Conservation (phyloP, 2,888 invertebrate species). For the Papilio protenor region DNA sequence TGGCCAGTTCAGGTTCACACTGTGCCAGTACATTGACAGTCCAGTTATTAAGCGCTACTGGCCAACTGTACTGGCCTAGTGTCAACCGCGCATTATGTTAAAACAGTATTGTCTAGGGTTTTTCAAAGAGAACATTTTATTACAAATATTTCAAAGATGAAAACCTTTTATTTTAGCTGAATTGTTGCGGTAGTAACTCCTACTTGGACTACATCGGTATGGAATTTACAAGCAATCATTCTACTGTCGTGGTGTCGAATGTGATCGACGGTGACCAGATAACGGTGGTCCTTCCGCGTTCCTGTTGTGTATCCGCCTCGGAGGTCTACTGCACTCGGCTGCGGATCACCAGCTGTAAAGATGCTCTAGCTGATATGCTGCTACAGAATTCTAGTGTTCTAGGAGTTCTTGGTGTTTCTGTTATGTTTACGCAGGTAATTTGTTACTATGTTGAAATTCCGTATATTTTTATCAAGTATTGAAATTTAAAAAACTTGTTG, state of each 20-base stretch:
- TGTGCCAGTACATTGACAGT: no score
- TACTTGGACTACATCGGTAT: slow-evolving; percentile 67
- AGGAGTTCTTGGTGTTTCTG: slow-evolving; percentile 76
- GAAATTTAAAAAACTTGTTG: no score
- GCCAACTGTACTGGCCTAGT: no score
- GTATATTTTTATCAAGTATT: no score
- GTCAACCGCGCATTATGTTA: no score
- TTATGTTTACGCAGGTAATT: slow-evolving; percentile 77
- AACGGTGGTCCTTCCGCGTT: slow-evolving; percentile 60
- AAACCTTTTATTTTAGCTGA: slow-evolving; percentile 59
- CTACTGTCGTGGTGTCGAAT: slow-evolving; percentile 59
- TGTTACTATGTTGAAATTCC: neutral
- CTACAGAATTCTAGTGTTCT: slow-evolving; percentile 72
- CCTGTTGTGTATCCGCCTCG: slow-evolving; percentile 61
- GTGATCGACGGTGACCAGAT: slow-evolving; percentile 54
- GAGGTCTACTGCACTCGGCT: slow-evolving; percentile 59
- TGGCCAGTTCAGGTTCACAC: no score
- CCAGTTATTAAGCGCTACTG: no score
- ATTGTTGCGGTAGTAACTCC: slow-evolving; percentile 72
- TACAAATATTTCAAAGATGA: neutral
- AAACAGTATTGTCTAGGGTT: neutral
- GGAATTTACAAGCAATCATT: slow-evolving; percentile 63
- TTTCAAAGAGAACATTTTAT: neutral
- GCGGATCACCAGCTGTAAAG: slow-evolving; percentile 62
- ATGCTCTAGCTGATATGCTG: slow-evolving; percentile 63